Evolutionary conservation across 2,888 invertebrate genomes (phyloP), one percentile per base, ranked within the genome.

Genomic region (Bugula neritina): DNA sequence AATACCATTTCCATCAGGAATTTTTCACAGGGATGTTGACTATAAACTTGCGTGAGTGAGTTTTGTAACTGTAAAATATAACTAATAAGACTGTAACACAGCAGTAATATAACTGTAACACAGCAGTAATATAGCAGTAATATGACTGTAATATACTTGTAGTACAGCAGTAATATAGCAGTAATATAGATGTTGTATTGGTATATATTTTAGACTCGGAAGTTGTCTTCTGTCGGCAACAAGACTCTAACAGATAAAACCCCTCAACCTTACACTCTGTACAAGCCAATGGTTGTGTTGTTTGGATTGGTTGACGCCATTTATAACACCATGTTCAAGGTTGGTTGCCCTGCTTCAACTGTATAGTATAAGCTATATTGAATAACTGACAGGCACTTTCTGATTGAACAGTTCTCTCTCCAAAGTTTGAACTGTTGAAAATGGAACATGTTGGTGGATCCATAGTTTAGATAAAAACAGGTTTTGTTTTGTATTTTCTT

Each of bases 241-340:
- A 63, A n/a, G 31, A 29, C 2, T 3, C 72, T 84, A 31, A 73
- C 74, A 25, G 83, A 84, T 74, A 80, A 78, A 71, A 73, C 75
- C 31, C 75, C 80, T 27, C 80, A 83, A 73, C 90, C 90, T 69
- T 95, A 93, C 86, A 77, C 86, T 43, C 90, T 91, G 71, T 95
- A 95, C 86, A 94, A 93, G 83, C 90, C 91, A 23, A 91, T 90
- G 83, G 87, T 94, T 57, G 87, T 96, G 79, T 92, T 93, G 85
- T 91, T 92, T 81, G 92, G 91, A 3, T 86, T 97, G 73, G 86
- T 96, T 55, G 92, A 95, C 84, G 89, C 90, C 77, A 89, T 95
- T 55, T 95, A 94, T 83, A 89, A 87, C 72, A 89, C 90, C 78
- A 90, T 94, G 84, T 94, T 94, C 84, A 93, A 92, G 89, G 91